These are phyloP conservation scores for Neosilurus hyrtlii DNA, from an alignment of 2,797 vertebrate species.

Conservation along the genomic window DNA sequence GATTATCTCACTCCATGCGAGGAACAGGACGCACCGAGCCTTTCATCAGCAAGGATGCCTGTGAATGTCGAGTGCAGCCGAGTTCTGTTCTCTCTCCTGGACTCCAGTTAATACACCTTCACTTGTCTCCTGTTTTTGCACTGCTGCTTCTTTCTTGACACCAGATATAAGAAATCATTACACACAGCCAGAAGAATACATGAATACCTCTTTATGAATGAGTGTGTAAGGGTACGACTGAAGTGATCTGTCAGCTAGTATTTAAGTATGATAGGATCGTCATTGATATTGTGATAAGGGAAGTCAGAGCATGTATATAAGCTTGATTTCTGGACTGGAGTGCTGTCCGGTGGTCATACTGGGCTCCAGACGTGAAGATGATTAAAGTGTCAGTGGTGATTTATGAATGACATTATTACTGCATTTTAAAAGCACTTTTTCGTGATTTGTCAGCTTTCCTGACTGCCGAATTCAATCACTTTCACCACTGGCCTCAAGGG, in stretches of 20 bases:
- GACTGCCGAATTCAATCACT: slow-evolving; percentile 71
- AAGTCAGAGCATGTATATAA: slow-evolving; percentile 29
- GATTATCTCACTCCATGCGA: slow-evolving; percentile 43
- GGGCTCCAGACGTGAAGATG: slow-evolving; percentile 61
- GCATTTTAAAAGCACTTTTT: slow-evolving; percentile 66
- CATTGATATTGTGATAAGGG: slow-evolving; percentile 24
- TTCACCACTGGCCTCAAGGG: slow-evolving; percentile 62
- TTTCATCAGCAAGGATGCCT: slow-evolving; percentile 39
- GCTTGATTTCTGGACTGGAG: slow-evolving; percentile 50
- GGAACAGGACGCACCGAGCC: slow-evolving; percentile 43
- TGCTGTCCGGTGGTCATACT: slow-evolving; percentile 56
- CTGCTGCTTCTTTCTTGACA: slow-evolving; percentile 14
- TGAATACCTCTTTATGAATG: neutral
- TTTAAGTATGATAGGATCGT: slow-evolving; percentile 40
- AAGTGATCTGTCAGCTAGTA: slow-evolving; percentile 39
- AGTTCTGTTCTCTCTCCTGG: slow-evolving; percentile 33
- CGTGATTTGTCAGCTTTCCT: slow-evolving; percentile 71
- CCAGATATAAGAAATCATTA: slow-evolving; percentile 16
- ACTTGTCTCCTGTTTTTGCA: slow-evolving; percentile 28
- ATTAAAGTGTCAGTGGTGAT: slow-evolving; percentile 76
- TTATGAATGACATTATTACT: slow-evolving; percentile 68
- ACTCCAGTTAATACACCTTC: slow-evolving; percentile 21
- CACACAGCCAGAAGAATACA: neutral
- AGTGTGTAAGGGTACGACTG: slow-evolving; percentile 20
- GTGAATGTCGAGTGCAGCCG: slow-evolving; percentile 44